Conservation (phyloP, 2,113 vertebrate species). For the Poeciliopsis retropinna region DNA sequence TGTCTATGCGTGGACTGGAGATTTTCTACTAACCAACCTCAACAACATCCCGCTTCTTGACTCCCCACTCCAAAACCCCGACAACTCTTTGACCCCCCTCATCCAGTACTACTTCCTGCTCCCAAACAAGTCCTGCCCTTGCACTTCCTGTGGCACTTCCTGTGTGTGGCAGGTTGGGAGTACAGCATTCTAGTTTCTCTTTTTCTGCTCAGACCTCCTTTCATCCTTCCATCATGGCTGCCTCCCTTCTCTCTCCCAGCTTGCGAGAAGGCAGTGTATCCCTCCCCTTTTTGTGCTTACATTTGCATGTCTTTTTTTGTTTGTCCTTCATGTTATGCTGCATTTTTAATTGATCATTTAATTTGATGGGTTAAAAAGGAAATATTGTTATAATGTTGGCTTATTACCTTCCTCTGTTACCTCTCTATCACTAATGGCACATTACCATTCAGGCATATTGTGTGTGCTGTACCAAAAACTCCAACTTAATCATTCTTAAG, state of each 20-base stretch:
- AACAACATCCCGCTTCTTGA: slow-evolving; percentile 70
- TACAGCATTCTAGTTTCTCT: slow-evolving; percentile 63
- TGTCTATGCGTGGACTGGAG: slow-evolving; percentile 84
- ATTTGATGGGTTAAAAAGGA: slow-evolving; percentile 35
- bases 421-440: slow-evolving; percentile 58
- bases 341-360: slow-evolving; percentile 30
- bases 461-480: slow-evolving; percentile 37
- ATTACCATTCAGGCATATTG: slow-evolving; percentile 33
- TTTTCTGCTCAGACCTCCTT: slow-evolving; percentile 62
- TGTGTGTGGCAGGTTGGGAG: slow-evolving; percentile 81
- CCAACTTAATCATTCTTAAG: slow-evolving; percentile 49
- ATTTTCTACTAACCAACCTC: slow-evolving; percentile 84
- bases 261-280: slow-evolving; percentile 80
- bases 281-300: slow-evolving; percentile 38
- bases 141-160: slow-evolving; percentile 78
- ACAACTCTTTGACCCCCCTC: slow-evolving; percentile 67
- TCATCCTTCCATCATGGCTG: slow-evolving; percentile 54
- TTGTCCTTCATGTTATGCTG: slow-evolving; percentile 42
- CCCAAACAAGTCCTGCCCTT: slow-evolving; percentile 64
- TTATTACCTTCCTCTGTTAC: slow-evolving; percentile 51
- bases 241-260: slow-evolving; percentile 40
- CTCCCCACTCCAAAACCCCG: slow-evolving; percentile 26
- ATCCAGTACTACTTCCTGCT: slow-evolving; percentile 69
- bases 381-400: slow-evolving; percentile 25
- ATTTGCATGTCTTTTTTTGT: slow-evolving; percentile 64